These are phyloP conservation scores for Melinopterus prodromus DNA, from an alignment of 2,888 invertebrate species.

Conservation along the genomic window DNA sequence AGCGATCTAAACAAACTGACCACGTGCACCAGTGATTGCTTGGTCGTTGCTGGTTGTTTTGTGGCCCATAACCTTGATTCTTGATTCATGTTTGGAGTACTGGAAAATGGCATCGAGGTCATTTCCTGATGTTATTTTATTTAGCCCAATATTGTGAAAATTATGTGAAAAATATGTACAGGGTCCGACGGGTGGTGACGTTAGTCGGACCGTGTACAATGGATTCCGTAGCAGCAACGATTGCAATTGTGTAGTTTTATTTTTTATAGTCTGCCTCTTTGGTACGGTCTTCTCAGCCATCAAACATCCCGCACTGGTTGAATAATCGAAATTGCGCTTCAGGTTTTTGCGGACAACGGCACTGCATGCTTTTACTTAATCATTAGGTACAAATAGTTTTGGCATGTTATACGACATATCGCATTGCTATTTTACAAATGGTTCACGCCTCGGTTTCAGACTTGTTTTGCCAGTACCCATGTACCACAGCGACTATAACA, in stretches of 20 bases:
- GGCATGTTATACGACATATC: not conserved
- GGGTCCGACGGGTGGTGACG: too few relatives aligned
- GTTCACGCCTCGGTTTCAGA: constrained; percentile 60
- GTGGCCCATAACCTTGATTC: too few relatives aligned
- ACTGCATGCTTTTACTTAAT: not conserved
- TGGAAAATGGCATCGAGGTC: too few relatives aligned
- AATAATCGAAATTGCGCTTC: not conserved
- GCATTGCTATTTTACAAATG: constrained; percentile 5
- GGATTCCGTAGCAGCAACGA: not conserved
- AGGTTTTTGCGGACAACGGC: not conserved
- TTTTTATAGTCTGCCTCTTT: not conserved
- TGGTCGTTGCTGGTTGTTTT: too few relatives aligned
- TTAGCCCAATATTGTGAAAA: too few relatives aligned
- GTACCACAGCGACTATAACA: constrained; percentile 83
- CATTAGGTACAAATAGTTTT: constrained; percentile 1
- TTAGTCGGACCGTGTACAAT: too few relatives aligned
- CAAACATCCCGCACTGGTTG: not conserved
- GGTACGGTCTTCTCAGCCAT: not conserved
- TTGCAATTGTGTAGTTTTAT: not conserved
- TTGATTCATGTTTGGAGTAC: too few relatives aligned
- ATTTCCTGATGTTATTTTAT: too few relatives aligned
- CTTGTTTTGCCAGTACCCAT: constrained; percentile 76
- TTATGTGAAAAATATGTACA: too few relatives aligned
- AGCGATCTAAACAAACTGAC: too few relatives aligned
- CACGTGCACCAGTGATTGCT: too few relatives aligned